Conservation (phyloP, 2,797 vertebrate genomes). For the Amblyopsis hoosieri region DNA sequence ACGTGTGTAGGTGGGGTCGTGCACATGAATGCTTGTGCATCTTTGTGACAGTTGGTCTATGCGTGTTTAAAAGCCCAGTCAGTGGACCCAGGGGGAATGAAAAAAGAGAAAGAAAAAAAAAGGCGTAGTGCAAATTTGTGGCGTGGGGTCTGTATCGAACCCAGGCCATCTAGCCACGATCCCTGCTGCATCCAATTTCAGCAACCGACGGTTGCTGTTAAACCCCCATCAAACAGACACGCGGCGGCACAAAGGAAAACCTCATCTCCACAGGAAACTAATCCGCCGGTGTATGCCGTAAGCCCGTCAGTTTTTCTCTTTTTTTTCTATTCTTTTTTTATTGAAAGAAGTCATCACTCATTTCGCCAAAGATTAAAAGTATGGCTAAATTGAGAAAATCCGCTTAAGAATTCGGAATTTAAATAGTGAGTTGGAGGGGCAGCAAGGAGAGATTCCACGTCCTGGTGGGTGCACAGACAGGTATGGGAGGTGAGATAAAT, state of each 20-base stretch:
- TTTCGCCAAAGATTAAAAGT: slow-evolving; percentile 99
- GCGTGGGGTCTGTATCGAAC: slow-evolving; percentile 92
- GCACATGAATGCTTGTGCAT: not conserved
- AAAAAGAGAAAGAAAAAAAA: slow-evolving; percentile 57
- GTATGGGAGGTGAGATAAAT: slow-evolving; percentile 78
- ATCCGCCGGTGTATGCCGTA: slow-evolving; percentile 95
- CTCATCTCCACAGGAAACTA: slow-evolving; percentile 99
- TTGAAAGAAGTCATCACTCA: slow-evolving; percentile 99
- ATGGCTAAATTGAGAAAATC: slow-evolving; percentile 99
- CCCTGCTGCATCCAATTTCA: slow-evolving; percentile 99
- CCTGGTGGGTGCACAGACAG: slow-evolving; percentile 61
- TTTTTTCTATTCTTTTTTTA: slow-evolving; percentile 75
- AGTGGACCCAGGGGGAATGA: slow-evolving; percentile 45
- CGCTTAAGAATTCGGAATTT: slow-evolving; percentile 98
- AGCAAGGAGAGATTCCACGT: slow-evolving; percentile 58
- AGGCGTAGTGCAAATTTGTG: slow-evolving; percentile 80
- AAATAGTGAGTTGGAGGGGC: slow-evolving; percentile 85
- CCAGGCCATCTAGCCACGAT: slow-evolving; percentile 93
- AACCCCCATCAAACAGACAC: slow-evolving; percentile 99
- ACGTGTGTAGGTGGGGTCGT: slow-evolving; percentile 19
- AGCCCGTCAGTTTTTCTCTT: slow-evolving; percentile 89
- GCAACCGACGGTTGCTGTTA: slow-evolving; percentile 94
- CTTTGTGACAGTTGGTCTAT: slow-evolving; percentile 4
- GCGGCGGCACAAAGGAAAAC: slow-evolving; percentile 95
- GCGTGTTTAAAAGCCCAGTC: slow-evolving; percentile 62